Evolutionary conservation across 1,140 invertebrate species (phyloP).

Genomic region (Ceratina australensis): DNA sequence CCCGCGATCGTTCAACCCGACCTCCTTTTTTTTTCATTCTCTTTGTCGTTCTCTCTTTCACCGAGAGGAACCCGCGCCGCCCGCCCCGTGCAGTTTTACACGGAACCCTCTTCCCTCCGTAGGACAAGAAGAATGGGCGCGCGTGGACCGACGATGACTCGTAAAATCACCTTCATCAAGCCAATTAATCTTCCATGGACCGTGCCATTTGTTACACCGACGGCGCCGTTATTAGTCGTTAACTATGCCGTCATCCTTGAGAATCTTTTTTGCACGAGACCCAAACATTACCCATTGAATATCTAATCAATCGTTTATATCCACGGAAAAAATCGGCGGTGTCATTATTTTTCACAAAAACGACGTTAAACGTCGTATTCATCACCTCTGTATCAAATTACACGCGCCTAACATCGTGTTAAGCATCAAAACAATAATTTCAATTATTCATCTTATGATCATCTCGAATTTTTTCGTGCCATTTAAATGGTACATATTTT

Average conservation of each 20-base stretch:
- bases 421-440: no score
- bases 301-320: no score
- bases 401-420: no score
- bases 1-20: slow-evolving; percentile 57
- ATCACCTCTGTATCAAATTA: no score
- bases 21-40: slow-evolving; percentile 46
- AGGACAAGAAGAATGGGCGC: neutral
- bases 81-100: no score
- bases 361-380: no score
- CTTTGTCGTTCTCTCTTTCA: neutral
- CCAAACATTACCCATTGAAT: no score
- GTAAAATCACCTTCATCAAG: slow-evolving; percentile 1
- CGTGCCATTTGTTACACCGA: slow-evolving; percentile 3
- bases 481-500: no score
- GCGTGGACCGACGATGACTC: slow-evolving; percentile 16
- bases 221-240: slow-evolving; percentile 2
- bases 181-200: slow-evolving; percentile 12
- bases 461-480: no score
- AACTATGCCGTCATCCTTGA: neutral
- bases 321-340: no score
- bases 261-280: neutral
- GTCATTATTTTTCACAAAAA: no score
- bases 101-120: neutral
- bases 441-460: no score
- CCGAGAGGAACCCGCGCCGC: neutral